These are phyloP conservation scores for Tragelaphus imberbis DNA, from an alignment of 2,113 vertebrate genomes.

Conservation along the genomic window DNA sequence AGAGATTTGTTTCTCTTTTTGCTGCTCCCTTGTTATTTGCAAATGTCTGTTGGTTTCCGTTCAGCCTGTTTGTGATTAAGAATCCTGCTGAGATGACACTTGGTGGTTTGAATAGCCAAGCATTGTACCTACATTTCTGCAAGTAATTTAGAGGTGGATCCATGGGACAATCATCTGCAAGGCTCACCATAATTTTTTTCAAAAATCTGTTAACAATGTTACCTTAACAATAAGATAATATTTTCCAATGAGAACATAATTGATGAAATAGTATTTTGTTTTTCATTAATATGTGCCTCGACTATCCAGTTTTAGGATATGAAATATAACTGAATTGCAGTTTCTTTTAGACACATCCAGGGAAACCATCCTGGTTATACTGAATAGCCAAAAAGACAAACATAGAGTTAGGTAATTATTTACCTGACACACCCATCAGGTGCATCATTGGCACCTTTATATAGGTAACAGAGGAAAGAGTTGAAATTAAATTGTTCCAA, in stretches of 20 bases:
- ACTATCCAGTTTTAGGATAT: background rate
- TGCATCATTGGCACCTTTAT: background rate
- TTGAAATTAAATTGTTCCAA: constrained; percentile 50
- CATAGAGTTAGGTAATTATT: constrained; percentile 5
- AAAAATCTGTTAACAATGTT: background rate
- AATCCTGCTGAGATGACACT: constrained; percentile 35
- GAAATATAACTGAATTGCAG: background rate
- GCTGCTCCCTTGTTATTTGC: background rate
- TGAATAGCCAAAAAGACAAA: background rate
- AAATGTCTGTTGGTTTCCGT: constrained; percentile 1
- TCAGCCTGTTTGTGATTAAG: constrained; percentile 44
- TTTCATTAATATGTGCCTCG: background rate
- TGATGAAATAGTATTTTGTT: constrained; percentile 13
- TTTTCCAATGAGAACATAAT: background rate
- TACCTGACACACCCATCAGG: background rate
- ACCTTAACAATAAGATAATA: background rate
- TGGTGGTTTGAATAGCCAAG: background rate
- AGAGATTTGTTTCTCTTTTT: constrained; percentile 47
- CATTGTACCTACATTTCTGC: background rate
- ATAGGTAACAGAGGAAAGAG: background rate
- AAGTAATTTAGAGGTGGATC: background rate
- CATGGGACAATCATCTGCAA: background rate
- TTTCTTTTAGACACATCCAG: background rate
- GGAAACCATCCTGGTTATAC: background rate
- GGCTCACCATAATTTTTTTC: background rate